Conservation (phyloP, 2,113 vertebrate genomes). For the Scatophagus argus region DNA sequence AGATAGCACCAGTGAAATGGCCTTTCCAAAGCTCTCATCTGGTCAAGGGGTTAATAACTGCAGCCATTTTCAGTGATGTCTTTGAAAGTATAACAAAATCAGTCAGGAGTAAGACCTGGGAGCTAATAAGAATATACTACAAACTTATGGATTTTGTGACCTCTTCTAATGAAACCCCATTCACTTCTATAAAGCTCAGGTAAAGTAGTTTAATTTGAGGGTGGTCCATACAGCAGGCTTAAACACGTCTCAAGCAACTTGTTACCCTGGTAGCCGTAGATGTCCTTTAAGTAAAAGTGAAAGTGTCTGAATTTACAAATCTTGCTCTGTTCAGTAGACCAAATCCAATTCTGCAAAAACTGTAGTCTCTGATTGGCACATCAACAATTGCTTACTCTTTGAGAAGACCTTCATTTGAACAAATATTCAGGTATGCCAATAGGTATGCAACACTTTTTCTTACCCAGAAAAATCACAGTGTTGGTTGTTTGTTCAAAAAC, state of each 20-base stretch:
- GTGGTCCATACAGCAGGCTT: not conserved
- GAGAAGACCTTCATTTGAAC: not conserved
- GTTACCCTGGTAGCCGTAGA: no score
- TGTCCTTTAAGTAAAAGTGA: not conserved
- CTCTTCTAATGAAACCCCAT: not conserved
- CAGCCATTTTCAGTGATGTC: constrained; percentile 12
- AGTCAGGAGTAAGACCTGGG: constrained; percentile 27
- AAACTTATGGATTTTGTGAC: not conserved
- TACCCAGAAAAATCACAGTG: no score
- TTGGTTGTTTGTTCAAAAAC: no score
- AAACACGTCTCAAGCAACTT: not conserved
- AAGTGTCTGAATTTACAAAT: constrained; percentile 1
- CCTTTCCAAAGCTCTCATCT: constrained; percentile 6
- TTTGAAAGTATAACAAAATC: constrained; percentile 14
- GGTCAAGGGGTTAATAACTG: constrained; percentile 21
- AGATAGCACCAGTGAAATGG: not conserved
- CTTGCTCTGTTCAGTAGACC: no score
- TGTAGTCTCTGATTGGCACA: no score
- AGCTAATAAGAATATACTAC: not conserved
- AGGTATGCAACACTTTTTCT: no score
- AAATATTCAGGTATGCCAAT: no score
- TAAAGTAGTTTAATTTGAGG: not conserved
- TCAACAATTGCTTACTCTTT: no score
- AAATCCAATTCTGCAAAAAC: no score
- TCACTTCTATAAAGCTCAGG: not conserved